Conservation (phyloP, 1,140 invertebrate genomes). For the Drosophila yakuba region DNA sequence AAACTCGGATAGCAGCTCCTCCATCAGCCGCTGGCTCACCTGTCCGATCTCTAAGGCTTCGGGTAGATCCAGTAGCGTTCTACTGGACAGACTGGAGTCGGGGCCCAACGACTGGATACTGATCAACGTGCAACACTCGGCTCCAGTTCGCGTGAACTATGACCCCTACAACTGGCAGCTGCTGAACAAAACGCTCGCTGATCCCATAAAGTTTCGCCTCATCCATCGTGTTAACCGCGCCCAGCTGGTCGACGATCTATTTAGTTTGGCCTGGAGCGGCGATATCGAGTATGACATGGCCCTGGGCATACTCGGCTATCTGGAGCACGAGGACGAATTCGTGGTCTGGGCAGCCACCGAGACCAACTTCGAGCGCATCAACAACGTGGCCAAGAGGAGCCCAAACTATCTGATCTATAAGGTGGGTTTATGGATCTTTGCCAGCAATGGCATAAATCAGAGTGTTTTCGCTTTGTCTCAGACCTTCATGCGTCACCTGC, state of each 20-base stretch:
- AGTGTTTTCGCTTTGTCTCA: background rate
- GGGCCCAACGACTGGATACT: background rate
- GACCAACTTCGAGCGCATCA: constrained; percentile 8
- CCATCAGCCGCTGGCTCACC: constrained; percentile 6
- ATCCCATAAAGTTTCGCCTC: background rate
- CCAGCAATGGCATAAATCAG: no score
- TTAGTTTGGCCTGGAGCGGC: constrained; percentile 11
- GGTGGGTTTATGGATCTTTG: background rate
- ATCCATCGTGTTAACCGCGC: constrained; percentile 12
- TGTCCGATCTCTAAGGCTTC: background rate
- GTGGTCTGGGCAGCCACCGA: constrained; percentile 3
- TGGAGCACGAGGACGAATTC: constrained; percentile 14
- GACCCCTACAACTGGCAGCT: constrained; percentile 13
- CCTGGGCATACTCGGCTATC: constrained; percentile 5
- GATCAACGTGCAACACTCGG: constrained; percentile 4
- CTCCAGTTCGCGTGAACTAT: constrained; percentile 7
- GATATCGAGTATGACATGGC: background rate
- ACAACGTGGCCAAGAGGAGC: constrained; percentile 8
- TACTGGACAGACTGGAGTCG: background rate
- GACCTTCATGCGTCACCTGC: constrained; percentile 6
- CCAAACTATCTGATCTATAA: constrained; percentile 7
- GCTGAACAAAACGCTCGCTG: constrained; percentile 8
- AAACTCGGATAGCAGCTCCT: background rate
- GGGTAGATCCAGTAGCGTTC: background rate
- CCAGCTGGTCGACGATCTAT: constrained; percentile 7